Conservation (phyloP, 2,113 vertebrate species). For the Calyptomena viridis region DNA sequence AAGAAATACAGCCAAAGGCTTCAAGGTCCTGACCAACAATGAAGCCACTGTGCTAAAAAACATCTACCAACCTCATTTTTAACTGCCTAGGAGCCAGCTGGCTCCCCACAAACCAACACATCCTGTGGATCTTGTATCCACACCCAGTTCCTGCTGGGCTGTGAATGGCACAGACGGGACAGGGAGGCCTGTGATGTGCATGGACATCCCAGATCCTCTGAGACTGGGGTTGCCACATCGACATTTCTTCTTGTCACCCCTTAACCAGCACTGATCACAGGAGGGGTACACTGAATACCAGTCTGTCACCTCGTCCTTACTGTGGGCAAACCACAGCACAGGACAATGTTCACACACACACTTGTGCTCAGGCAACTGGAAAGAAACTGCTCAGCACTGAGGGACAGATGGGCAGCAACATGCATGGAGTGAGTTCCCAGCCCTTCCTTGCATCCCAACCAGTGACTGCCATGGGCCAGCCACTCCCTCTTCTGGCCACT, state of each 20-base stretch:
- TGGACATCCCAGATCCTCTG: neutral
- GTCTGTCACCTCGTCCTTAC: neutral
- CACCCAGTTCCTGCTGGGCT: neutral
- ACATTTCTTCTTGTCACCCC: neutral
- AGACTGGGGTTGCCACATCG: neutral
- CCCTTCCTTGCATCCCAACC: neutral
- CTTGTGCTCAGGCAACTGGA: neutral
- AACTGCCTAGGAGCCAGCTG: neutral
- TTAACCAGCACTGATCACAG: neutral
- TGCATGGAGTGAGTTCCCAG: neutral
- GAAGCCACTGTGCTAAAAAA: neutral
- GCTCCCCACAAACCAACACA: constrained; percentile 4
- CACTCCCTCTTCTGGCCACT: constrained; percentile 33
- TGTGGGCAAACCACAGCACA: neutral
- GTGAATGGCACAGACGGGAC: neutral
- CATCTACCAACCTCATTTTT: neutral
- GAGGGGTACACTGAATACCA: neutral
- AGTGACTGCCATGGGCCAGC: neutral
- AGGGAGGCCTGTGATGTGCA: neutral
- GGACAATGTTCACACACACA: accelerated
- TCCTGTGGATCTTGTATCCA: neutral
- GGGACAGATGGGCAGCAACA: neutral
- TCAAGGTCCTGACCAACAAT: neutral
- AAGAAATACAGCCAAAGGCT: neutral
- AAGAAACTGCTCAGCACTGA: neutral